Conservation (phyloP, 2,113 vertebrate genomes). For the Odobenus rosmarus region DNA sequence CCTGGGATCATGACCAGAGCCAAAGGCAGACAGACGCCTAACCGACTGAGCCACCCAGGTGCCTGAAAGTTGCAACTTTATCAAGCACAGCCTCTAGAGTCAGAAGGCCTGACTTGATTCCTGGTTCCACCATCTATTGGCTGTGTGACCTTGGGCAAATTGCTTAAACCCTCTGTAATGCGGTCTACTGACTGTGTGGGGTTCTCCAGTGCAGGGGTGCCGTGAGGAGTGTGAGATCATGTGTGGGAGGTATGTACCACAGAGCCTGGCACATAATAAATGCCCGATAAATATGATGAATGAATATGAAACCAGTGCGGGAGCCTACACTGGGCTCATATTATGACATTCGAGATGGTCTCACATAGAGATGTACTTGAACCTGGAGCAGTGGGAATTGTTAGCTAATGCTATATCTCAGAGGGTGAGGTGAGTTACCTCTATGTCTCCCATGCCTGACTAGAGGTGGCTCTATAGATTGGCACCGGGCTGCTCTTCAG, state of each 20-base stretch:
- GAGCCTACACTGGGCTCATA: background rate
- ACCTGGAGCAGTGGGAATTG: background rate
- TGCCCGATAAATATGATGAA: background rate
- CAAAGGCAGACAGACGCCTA: no score
- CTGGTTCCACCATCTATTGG: background rate
- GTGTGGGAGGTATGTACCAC: background rate
- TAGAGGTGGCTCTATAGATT: background rate
- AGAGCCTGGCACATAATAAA: background rate
- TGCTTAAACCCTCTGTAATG: background rate
- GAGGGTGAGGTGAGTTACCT: background rate
- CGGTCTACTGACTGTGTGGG: rapidly evolving
- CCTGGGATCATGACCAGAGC: no score
- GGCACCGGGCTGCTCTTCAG: background rate
- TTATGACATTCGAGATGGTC: background rate
- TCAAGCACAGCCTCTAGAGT: background rate
- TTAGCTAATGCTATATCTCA: background rate
- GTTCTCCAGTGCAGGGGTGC: background rate
- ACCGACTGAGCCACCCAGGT: no score
- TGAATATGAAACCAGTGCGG: background rate
- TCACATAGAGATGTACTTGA: background rate
- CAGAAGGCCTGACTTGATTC: background rate
- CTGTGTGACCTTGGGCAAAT: background rate
- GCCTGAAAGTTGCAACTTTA: background rate
- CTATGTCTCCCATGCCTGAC: background rate
- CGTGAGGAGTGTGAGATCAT: background rate